phyloP scores from a whole-genome alignment of 2,888 invertebrate species.

The Idaea biselata region DNA sequence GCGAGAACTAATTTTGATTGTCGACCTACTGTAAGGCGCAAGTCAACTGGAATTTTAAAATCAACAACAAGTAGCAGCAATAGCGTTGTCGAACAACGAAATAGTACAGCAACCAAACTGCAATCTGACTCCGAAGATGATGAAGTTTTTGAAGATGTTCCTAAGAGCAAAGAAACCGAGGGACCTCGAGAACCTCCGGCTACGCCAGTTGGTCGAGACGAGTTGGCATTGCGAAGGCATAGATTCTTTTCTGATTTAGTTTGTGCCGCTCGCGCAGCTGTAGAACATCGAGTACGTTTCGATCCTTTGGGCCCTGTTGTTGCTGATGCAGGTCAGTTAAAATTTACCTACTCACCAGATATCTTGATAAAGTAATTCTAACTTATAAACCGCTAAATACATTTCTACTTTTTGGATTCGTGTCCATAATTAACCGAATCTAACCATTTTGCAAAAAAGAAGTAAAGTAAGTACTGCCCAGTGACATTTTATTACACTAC shows the following conservation, averaged over 20 bases:
- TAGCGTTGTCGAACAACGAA: constrained; percentile 49
- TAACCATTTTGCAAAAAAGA: not conserved
- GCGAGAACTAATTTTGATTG: constrained; percentile 68
- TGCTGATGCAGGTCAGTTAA: constrained; percentile 78
- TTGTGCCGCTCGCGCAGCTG: constrained; percentile 85
- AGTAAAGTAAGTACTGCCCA: not conserved
- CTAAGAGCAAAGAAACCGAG: constrained; percentile 60
- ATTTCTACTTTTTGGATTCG: not conserved
- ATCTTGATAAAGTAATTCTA: not conserved
- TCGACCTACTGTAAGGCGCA: constrained; percentile 57
- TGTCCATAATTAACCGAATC: too few relatives aligned
- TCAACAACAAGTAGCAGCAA: constrained; percentile 64
- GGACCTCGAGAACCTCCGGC: constrained; percentile 85
- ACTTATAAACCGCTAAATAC: not conserved
- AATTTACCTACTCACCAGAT: not conserved
- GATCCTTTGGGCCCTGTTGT: constrained; percentile 86
- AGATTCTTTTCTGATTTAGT: constrained; percentile 89
- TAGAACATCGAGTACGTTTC: constrained; percentile 88
- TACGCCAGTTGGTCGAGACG: constrained; percentile 89
- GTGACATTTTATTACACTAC: not conserved
- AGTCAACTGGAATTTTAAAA: constrained; percentile 72
- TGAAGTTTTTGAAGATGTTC: constrained; percentile 82
- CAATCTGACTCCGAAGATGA: constrained; percentile 73
- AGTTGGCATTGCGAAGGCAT: constrained; percentile 87
- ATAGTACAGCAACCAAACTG: constrained; percentile 33